Base-by-base conservation (phyloP, 2,113 vertebrate genomes). In the Prionailurus viverrinus region DNA sequence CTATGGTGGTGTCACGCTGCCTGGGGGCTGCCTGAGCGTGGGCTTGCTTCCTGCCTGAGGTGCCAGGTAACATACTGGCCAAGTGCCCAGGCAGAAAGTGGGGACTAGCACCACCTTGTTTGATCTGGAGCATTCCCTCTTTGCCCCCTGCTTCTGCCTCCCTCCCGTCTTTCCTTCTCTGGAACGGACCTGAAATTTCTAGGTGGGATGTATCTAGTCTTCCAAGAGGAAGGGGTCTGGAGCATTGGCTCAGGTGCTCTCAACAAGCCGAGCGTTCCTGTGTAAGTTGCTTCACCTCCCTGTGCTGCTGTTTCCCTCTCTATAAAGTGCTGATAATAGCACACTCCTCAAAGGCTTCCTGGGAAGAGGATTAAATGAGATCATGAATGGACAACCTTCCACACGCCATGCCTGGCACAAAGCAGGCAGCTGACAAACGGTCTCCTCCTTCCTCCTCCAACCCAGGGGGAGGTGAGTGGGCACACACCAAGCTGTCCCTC, bases 41-140 rank as follows among this genome's bases (percentile, higher is more conserved):
- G 18, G 19, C 3, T 63, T 39, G 25, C 74, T 84, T 93, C 69
- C 85, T 89, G 65, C 25, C 74, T 58, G 65, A 92, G 15, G 36
- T 53, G 1, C 58, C 55, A 92, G 53, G 55, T 83, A n/a, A 79
- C 63, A 31, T 71, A 39, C 3, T 31, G 55, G 65, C n/a, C 68
- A 76, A 81, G 21, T 4, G 18, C 61, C 84, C 86, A 96, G 65
- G 71, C 58, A 91, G 96, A 88, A 84, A 94, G 69, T 45, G 45
- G 48, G 48, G 9, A 2, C 51, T 74, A 12, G 39, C 7, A 18
- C 21, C n/a, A 25, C 29, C 15, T 15, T 36, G 58, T 86, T 89
- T 73, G 71, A 69, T 39, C 53, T 15, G 66, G 65, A 58, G n/a
- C 48, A 3, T 11, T 61, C 41, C 51, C 27, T 83, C 55, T 80